A percentile compares a stretch with the other conserved stretches of the same genome.
These are phyloP conservation scores for Lichenostomus cassidix DNA, from an alignment of 2,113 vertebrate species.

Conservation along the genomic window DNA sequence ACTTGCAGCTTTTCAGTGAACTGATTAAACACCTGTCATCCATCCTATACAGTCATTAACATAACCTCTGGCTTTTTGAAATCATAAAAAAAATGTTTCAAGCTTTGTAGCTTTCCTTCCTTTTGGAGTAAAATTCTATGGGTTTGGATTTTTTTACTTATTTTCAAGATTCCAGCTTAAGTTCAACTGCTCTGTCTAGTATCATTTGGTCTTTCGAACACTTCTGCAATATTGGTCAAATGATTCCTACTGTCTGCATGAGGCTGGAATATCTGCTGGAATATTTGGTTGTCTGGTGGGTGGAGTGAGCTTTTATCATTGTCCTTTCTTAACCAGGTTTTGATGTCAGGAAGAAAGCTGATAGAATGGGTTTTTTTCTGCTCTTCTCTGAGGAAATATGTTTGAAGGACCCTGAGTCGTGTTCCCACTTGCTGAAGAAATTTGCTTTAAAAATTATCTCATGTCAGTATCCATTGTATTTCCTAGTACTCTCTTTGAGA, in stretches of 20 bases:
- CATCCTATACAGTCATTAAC: background rate
- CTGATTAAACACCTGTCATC: background rate
- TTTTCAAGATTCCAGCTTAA: background rate
- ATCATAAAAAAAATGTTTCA: background rate
- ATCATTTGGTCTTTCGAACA: background rate
- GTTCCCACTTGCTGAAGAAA: background rate
- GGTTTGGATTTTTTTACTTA: rapidly evolving
- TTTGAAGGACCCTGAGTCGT: background rate
- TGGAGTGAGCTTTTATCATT: background rate
- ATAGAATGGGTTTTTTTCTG: background rate
- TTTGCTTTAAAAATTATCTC: background rate
- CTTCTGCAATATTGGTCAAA: background rate
- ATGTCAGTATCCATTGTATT: background rate
- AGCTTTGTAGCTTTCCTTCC: background rate
- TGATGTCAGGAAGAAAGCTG: background rate
- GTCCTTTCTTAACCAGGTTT: background rate
- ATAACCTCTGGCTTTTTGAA: background rate
- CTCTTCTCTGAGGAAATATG: background rate
- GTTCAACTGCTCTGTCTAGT: background rate
- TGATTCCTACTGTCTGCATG: background rate
- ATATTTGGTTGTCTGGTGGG: background rate
- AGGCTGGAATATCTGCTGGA: background rate
- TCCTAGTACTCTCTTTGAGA: background rate
- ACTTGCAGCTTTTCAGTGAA: background rate
- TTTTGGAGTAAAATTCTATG: background rate